These are phyloP conservation scores for Molossus molossus DNA, from an alignment of 2,797 vertebrate species.

Conservation along the genomic window DNA sequence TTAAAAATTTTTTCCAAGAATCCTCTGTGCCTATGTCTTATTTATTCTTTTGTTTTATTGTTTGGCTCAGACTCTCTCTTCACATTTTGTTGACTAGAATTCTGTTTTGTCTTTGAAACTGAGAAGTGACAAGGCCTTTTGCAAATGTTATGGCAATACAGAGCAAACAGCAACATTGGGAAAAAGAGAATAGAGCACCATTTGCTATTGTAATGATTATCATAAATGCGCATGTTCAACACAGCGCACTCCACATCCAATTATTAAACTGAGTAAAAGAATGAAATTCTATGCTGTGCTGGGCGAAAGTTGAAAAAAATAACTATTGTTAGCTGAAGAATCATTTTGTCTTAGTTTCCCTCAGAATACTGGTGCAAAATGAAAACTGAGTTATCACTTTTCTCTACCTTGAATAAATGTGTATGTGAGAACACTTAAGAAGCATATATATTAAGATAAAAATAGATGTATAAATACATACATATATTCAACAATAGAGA, in stretches of 20 bases:
- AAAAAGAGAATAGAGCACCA: conserved; percentile 29
- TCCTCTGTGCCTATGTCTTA: neutral
- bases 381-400: conserved; percentile 81
- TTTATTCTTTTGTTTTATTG: conserved; percentile 4
- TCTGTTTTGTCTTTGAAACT: conserved; percentile 60
- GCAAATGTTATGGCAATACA: conserved; percentile 61
- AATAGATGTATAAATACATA: neutral
- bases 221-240: conserved; percentile 67
- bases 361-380: conserved; percentile 76
- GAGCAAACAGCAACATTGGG: conserved; percentile 74
- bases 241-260: conserved; percentile 76
- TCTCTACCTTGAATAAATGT: neutral
- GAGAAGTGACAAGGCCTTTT: conserved; percentile 65
- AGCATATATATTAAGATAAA: neutral
- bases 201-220: conserved; percentile 80
- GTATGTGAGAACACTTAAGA: neutral
- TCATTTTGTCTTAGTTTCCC: conserved; percentile 66
- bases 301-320: conserved; percentile 77
- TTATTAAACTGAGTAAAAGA: conserved; percentile 81
- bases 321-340: conserved; percentile 70
- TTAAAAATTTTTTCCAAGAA: conserved; percentile 25
- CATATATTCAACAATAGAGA: neutral
- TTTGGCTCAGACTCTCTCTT: conserved; percentile 1
- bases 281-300: conserved; percentile 69
- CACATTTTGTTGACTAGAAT: conserved; percentile 27